Percentiles rank a stretch among this genome's conserved stretches.
Conservation (phyloP, 1,140 invertebrate genomes). For the Apis florea region DNA sequence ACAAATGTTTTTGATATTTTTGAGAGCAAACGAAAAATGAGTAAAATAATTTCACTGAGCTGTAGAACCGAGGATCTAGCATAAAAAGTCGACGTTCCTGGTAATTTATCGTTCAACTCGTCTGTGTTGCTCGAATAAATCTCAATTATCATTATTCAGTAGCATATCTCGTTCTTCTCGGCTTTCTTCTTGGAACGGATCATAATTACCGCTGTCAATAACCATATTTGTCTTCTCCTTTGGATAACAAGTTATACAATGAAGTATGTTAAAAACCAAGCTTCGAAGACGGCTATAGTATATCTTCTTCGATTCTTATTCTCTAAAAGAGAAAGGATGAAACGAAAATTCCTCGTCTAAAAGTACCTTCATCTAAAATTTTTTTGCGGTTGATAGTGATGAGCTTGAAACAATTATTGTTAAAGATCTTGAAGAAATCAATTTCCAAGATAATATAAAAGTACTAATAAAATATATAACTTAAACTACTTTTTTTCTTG, state of each 20-base stretch:
- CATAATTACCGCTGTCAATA: conserved; percentile 30
- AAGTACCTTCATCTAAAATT: no score
- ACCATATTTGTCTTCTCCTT: conserved; percentile 15
- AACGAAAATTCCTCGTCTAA: no score
- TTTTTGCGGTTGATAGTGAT: no score
- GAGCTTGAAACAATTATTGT: no score
- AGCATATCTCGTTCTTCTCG: conserved; percentile 24
- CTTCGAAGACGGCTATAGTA: neutral
- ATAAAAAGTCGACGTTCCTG: neutral
- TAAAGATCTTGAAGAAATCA: no score
- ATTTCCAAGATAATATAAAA: no score
- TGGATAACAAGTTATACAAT: neutral
- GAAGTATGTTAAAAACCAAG: neutral
- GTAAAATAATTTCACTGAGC: neutral
- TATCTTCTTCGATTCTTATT: no score
- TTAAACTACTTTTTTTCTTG: no score
- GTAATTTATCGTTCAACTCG: neutral
- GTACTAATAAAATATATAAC: no score
- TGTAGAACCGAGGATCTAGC: neutral
- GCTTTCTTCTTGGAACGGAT: conserved; percentile 32
- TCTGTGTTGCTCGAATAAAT: conserved; percentile 24
- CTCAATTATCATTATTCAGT: conserved; percentile 33
- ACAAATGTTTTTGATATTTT: no score
- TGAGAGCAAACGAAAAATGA: no score
- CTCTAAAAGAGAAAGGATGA: no score